These are phyloP conservation scores for Hypomecis punctinalis DNA, from an alignment of 2,888 invertebrate species.

Conservation along the genomic window DNA sequence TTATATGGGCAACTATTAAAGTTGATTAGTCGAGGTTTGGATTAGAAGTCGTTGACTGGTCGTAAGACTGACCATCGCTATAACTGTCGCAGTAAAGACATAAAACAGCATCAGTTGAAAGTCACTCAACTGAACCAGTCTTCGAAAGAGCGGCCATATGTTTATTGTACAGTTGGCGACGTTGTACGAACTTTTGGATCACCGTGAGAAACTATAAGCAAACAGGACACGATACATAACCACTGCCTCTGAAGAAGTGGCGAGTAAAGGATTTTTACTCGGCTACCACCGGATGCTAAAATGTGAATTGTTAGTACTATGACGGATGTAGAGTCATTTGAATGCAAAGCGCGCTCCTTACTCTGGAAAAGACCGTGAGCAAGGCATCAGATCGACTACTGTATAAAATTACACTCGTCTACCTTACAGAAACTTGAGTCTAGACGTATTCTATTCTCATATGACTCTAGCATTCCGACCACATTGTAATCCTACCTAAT, in stretches of 20 bases:
- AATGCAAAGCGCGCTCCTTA: constrained; percentile 66
- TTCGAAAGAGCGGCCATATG: constrained; percentile 21
- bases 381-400: constrained; percentile 34
- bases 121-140: constrained; percentile 12
- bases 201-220: constrained; percentile 24
- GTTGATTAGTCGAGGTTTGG: constrained; percentile 18
- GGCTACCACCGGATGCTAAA: constrained; percentile 67
- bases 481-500: background rate
- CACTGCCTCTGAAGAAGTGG: constrained; percentile 16
- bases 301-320: constrained; percentile 64
- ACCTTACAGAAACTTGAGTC: constrained; percentile 41
- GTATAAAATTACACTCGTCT: background rate
- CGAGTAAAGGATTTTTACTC: constrained; percentile 22
- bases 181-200: background rate
- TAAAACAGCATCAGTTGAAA: constrained; percentile 22
- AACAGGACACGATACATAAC: constrained; percentile 4
- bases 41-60: constrained; percentile 12
- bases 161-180: constrained; percentile 12
- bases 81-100: constrained; percentile 22
- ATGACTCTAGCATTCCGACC: constrained; percentile 1
- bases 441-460: constrained; percentile 7
- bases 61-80: constrained; percentile 10
- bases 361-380: constrained; percentile 39
- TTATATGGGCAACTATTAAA: constrained; percentile 12
- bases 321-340: constrained; percentile 78